Evolutionary conservation across 2,797 vertebrate species (phyloP), one percentile per base, ranked within the genome.

Genomic region (Acanthis flammea): DNA sequence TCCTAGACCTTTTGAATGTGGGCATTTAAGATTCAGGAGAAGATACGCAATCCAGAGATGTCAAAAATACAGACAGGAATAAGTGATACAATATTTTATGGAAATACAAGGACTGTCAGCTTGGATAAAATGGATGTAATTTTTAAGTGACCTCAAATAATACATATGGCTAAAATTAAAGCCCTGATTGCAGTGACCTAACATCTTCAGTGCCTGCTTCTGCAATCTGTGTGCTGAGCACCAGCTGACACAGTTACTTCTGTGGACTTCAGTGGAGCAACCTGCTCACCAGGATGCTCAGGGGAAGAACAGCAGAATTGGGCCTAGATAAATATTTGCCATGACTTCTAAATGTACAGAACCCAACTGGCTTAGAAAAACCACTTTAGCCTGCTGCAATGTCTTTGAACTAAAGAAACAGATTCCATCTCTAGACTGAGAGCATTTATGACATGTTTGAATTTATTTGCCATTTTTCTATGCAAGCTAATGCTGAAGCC

Each of bases 131-230:
- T 13, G 4, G 50, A 90, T 79, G 27, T 35, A 31, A n/a, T 71
- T 95, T 88, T 88, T 35, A 76, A 95, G 73, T 65, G 89, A 48
- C 74, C 31, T 72, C 68, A 80, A 66, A 63, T 63, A 51, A 77
- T 74, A 82, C n/a, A 85, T 85, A 96, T 90, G 95, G 95, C 96
- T 95, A 91, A 90, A 95, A 95, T 94, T 84, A 94, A 93, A 93
- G 76, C 95, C 42, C 63, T 92, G 92, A 91, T 90, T 94, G 87
- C 93, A 95, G 92, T 72, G 82, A 74, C 51, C 68, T 84, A 85
- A 95, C 37, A 65, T 66, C 51, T 15, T 82, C 14, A 4, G 51
- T 42, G 70, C 66, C 63, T 44, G 30, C 67, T 67, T 60, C 76
- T 84, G 82, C 70, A 80, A 31, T 53, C 70, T 60, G 55, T 57